Evolutionary conservation across 1,140 invertebrate genomes (phyloP).

Genomic region (Spodoptera litura): DNA sequence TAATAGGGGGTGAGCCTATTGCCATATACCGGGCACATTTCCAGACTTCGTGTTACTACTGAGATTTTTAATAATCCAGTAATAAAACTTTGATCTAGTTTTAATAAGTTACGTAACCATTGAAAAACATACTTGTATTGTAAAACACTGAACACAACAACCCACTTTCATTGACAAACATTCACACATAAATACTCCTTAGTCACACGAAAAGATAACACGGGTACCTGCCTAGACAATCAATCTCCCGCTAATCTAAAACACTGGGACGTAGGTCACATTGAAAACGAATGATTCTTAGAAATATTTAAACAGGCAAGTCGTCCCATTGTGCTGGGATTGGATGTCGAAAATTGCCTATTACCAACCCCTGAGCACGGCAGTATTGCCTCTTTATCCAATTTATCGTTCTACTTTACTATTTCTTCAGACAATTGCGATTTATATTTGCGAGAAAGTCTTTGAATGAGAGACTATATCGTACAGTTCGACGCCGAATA

Average conservation of each 20-base stretch:
- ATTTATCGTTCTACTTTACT: constrained; percentile 67
- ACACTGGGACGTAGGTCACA: constrained; percentile 35
- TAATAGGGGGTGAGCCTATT: no score
- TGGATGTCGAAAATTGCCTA: constrained; percentile 82
- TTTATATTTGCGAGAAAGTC: constrained; percentile 52
- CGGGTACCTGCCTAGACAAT: constrained; percentile 3
- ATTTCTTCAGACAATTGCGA: constrained; percentile 77
- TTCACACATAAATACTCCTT: not conserved
- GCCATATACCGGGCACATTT: no score
- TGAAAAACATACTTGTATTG: no score
- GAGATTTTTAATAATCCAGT: no score
- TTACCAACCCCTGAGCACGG: constrained; percentile 72
- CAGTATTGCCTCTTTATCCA: constrained; percentile 79
- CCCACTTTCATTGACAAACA: not conserved
- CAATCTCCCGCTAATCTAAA: constrained; percentile 29
- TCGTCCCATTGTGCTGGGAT: constrained; percentile 70
- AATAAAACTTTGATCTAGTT: no score
- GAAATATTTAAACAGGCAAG: constrained; percentile 75
- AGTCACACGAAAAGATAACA: constrained; percentile 1
- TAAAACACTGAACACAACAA: no score
- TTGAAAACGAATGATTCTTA: constrained; percentile 49
- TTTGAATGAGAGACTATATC: constrained; percentile 48
- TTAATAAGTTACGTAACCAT: no score
- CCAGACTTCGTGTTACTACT: no score
- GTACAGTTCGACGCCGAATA: constrained; percentile 27